Percentiles rank a stretch among this genome's conserved stretches.
phyloP scores from a whole-genome alignment of 2,888 invertebrate species.

The Scaptomyza caliginosa region DNA sequence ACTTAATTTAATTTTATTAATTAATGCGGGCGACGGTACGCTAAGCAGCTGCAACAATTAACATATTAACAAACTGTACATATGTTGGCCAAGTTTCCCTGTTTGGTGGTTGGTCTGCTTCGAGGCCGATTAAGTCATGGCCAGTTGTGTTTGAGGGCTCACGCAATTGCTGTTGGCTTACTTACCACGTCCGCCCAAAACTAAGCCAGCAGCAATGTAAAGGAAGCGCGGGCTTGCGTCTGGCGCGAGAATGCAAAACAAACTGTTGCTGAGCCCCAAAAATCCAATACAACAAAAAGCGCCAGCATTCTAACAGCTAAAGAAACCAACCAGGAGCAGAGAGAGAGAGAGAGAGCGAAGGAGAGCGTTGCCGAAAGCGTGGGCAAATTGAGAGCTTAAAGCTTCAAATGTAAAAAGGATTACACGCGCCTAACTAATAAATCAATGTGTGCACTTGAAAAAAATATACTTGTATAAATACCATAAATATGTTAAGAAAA shows the following conservation, averaged over 20 bases:
- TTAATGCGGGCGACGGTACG: constrained; percentile 36
- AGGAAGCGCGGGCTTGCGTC: constrained; percentile 44
- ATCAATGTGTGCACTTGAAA: constrained; percentile 48
- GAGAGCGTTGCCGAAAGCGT: constrained; percentile 12
- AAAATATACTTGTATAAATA: not conserved
- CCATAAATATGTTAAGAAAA: not conserved
- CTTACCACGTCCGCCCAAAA: constrained; percentile 57
- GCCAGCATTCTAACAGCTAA: constrained; percentile 24
- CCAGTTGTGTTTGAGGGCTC: constrained; percentile 9
- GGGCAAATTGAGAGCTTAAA: constrained; percentile 49
- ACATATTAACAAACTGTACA: not conserved
- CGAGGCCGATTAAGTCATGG: constrained; percentile 60
- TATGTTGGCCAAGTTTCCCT: constrained; percentile 12
- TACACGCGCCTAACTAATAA: constrained; percentile 63
- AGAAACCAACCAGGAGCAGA: constrained; percentile 1
- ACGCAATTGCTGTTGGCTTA: constrained; percentile 8
- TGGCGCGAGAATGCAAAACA: constrained; percentile 68
- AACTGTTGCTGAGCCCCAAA: constrained; percentile 73
- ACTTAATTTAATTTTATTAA: constrained; percentile 54
- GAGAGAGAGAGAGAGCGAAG: constrained; percentile 8
- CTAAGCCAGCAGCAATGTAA: not conserved
- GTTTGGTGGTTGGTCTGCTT: not conserved
- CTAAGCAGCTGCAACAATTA: constrained; percentile 9
- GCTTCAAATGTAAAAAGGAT: constrained; percentile 65
- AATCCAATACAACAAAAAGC: constrained; percentile 25